Evolutionary conservation across 2,113 vertebrate genomes (phyloP), one percentile per base, ranked within the genome.

Genomic region (Cettia cetti): DNA sequence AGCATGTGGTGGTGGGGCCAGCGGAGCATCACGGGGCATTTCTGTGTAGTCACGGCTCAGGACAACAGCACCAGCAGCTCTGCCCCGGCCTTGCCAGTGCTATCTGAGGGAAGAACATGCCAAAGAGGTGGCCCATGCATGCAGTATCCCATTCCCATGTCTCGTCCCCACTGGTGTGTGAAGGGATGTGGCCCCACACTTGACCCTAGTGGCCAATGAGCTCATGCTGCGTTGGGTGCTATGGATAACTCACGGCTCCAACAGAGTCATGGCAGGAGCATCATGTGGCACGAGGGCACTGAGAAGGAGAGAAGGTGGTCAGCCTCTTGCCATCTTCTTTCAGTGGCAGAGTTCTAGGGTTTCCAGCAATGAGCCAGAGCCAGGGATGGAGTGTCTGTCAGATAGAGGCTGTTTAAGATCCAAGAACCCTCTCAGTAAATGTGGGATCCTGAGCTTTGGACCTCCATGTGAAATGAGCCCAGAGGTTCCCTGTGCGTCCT

Each of bases 181-280:
- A 57, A 81, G 39, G 31, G 53, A 49, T 2, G 0, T 76, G 21
- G 40, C 11, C 9, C 4, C 24, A 13, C 0, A 0, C 17, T 57
- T 7, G 19, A 13, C 22, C 2, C 7, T 18, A 11, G 28, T 3
- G 4, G n/a, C 15, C 0, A 0, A 33, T 22, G 4, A 45, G 6
- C 7, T 40, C 1, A 0, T 59, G 44, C 19, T 0, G 0, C 37
- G 28, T 10, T 44, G 83, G 24, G 6, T 65, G 64, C 26, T 56
- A 0, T 11, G 31, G 45, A 26, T 15, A 40, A 8, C 11, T 83
- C 40, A 2, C 10, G 54, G 23, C 22, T 82, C 47, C 4, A 3
- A 18, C 7, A 2, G 35, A 26, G 35, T 82, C 4, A 0, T 2
- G 17, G 31, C 30, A 31, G 74, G 31, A 89, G 17, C 14, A 17